Evolutionary conservation across 2,113 vertebrate genomes (phyloP).

Genomic region (Silurus meridionalis): DNA sequence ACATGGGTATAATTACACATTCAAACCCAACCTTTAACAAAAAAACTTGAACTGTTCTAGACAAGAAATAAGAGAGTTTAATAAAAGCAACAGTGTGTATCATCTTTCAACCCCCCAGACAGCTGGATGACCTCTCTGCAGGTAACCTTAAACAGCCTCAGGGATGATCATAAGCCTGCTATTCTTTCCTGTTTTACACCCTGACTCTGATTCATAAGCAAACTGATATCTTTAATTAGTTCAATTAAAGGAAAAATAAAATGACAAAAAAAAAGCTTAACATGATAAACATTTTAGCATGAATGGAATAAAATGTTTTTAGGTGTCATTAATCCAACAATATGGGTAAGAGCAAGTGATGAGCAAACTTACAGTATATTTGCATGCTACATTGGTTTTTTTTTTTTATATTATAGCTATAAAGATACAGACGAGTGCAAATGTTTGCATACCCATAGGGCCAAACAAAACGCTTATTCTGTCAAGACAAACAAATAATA

Average conservation of each 20-base stretch:
- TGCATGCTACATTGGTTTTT: no score
- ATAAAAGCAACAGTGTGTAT: slow-evolving; percentile 30
- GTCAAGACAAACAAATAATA: neutral
- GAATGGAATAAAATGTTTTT: neutral
- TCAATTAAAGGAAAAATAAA: neutral
- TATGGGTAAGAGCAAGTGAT: neutral
- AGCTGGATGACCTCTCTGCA: slow-evolving; percentile 19
- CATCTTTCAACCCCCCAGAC: slow-evolving; percentile 17
- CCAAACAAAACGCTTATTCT: neutral
- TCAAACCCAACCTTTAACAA: slow-evolving; percentile 3
- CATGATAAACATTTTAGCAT: neutral
- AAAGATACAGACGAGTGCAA: neutral
- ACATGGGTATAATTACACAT: slow-evolving; percentile 9
- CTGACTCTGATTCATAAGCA: neutral
- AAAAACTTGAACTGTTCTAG: slow-evolving; percentile 17
- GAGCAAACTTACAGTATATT: neutral
- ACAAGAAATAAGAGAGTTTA: slow-evolving; percentile 35
- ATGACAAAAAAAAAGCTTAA: neutral
- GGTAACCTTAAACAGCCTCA: slow-evolving; percentile 18
- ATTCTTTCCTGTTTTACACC: neutral
- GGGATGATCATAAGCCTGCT: slow-evolving; percentile 21
- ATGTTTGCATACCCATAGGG: neutral
- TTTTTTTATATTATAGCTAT: no score
- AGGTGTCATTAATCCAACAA: neutral
- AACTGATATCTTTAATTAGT: neutral